A percentile compares a stretch with the other conserved stretches of the same genome.
phyloP scores from a whole-genome alignment of 2,113 vertebrate genomes.

The Cyrtonyx montezumae region DNA sequence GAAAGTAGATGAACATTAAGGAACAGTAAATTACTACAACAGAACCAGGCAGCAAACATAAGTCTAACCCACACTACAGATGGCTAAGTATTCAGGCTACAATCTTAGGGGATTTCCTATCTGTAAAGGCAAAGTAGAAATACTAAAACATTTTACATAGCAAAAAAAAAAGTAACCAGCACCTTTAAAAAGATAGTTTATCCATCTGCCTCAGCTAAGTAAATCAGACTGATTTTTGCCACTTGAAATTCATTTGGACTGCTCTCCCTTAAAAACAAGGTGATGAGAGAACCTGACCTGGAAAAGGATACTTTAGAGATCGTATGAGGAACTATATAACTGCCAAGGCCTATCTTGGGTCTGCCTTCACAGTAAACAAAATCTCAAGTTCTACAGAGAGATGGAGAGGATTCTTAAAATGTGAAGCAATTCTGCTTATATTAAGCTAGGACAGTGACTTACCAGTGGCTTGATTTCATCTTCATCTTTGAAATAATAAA shows the following conservation, averaged over 20 bases:
- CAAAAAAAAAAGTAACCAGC: neutral
- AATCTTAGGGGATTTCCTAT: neutral
- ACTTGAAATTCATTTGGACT: neutral
- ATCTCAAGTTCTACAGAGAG: neutral
- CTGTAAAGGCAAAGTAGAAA: neutral
- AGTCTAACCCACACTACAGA: neutral
- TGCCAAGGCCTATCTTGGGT: neutral
- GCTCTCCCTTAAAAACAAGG: neutral
- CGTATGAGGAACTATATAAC: neutral
- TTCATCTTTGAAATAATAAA: constrained; percentile 96
- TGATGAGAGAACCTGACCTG: neutral
- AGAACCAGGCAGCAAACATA: neutral
- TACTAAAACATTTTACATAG: neutral
- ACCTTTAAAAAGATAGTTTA: neutral
- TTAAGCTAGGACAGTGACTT: constrained; percentile 59
- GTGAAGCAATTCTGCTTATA: neutral
- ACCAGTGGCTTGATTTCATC: constrained; percentile 97
- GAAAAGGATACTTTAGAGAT: constrained; percentile 1
- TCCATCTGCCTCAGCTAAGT: neutral
- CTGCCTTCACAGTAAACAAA: neutral
- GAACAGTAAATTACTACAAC: neutral
- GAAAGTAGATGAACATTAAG: neutral
- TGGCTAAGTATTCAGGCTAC: neutral
- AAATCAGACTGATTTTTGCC: neutral
- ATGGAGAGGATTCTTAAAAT: neutral